These are phyloP conservation scores for Oligia latruncula DNA, from an alignment of 2,888 invertebrate species.

Conservation along the genomic window DNA sequence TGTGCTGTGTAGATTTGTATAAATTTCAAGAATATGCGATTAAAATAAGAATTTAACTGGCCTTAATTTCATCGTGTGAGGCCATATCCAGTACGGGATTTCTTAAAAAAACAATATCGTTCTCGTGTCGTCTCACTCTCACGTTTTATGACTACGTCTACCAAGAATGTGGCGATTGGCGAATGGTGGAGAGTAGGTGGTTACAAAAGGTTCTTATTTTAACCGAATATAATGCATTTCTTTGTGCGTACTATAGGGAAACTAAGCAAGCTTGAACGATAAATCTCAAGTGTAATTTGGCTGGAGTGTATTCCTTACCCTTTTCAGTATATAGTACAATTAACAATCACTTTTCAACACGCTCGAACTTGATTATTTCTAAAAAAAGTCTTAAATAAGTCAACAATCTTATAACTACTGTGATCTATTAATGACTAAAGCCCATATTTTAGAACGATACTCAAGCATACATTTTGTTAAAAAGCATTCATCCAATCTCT, in stretches of 20 bases:
- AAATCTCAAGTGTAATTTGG: not conserved
- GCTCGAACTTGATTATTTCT: not conserved
- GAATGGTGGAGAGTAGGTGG: not conserved
- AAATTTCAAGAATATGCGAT: not conserved
- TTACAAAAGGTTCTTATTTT: slow-evolving; percentile 15
- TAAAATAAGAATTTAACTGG: slow-evolving; percentile 2
- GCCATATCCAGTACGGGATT: not conserved
- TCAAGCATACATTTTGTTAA: not conserved
- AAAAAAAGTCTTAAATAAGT: not conserved
- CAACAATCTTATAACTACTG: slow-evolving; percentile 29
- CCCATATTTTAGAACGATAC: slow-evolving; percentile 15
- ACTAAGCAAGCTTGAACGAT: not conserved
- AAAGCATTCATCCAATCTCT: not conserved
- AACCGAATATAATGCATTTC: not conserved
- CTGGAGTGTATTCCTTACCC: not conserved
- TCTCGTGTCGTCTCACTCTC: not conserved
- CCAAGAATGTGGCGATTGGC: too few relatives aligned
- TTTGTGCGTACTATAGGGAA: not conserved
- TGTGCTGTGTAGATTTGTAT: not conserved
- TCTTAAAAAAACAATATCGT: not conserved
- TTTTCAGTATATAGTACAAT: not conserved
- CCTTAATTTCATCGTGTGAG: not conserved
- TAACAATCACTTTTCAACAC: not conserved
- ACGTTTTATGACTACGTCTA: not conserved
- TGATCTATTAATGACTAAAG: slow-evolving; percentile 20